Evolutionary conservation across 2,797 vertebrate genomes (phyloP), one percentile per base, ranked within the genome.

Genomic region (Orientallactaga sibirica): DNA sequence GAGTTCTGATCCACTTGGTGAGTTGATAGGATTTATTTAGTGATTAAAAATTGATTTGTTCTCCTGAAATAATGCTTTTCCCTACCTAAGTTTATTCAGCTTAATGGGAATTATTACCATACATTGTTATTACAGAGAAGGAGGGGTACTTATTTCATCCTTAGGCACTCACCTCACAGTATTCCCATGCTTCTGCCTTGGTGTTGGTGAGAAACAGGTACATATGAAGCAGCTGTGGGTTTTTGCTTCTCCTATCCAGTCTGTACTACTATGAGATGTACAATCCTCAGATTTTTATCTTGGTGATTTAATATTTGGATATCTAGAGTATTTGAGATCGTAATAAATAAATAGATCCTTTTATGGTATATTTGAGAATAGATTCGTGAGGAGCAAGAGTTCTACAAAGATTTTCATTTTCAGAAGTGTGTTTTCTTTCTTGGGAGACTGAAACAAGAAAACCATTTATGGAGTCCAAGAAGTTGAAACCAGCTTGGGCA

Each of bases 1-100:
- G 91, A 99, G 99, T 97, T 99, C 99, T 16, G 99, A 99, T 97
- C 99, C 99, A 3, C 98, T 99, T 73, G 99, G 99, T 99, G 97
- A 99, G 98, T 88, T 73, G 70, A 20, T 27, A 80, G 43, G 20
- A 85, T 90, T 95, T 93, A 67, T 84, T 88, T 88, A 81, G 20
- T 19, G 92, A 33, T 62, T 70, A 27, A 76, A 93, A 74, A 52
- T 91, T 77, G 11, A 5, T 80, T 95, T 33, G 52, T 25, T 25
- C 95, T 90, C 62, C 20, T 90, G 93, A 76, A 88, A 37, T 66
- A 74, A 74, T 20, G 64, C 24, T 4, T 95, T 94, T 96, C 70
- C 95, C 37, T 96, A 52, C 43, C 20, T 89, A 70, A 29, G 75
- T 88, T 3, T 90, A 4, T 67, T 94, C 82, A 92, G 14, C 48